These are phyloP conservation scores for Tinea semifulvella DNA, from an alignment of 2,888 invertebrate species.

Conservation along the genomic window DNA sequence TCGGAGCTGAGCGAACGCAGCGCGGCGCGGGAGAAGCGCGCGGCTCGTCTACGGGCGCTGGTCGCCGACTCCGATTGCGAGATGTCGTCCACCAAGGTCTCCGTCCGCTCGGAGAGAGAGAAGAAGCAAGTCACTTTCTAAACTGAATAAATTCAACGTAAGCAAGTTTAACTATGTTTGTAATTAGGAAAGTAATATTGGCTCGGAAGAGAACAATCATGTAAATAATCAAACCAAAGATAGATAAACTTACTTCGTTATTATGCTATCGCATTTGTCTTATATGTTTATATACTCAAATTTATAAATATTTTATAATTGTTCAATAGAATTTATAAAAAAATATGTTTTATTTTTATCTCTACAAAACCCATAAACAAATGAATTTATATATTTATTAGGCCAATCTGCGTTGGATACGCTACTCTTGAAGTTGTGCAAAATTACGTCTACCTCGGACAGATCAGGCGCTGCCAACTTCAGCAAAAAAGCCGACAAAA, in stretches of 20 bases:
- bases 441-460: too few species aligned
- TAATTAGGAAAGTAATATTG: background rate
- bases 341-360: background rate
- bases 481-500: too few species aligned
- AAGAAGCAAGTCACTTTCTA: constrained; percentile 62
- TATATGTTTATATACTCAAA: constrained; percentile 32
- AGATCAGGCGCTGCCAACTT: too few species aligned
- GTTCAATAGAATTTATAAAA: constrained; percentile 36
- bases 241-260: constrained; percentile 36
- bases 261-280: constrained; percentile 47
- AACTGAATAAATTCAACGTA: constrained; percentile 19
- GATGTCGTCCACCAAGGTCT: constrained; percentile 41
- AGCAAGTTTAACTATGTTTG: background rate
- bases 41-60: constrained; percentile 74
- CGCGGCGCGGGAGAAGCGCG: constrained; percentile 75
- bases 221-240: constrained; percentile 19
- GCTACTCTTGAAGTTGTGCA: too few species aligned
- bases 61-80: constrained; percentile 67
- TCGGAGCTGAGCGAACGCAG: constrained; percentile 73
- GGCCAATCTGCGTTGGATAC: too few species aligned
- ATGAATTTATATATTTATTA: too few species aligned
- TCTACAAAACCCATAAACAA: background rate
- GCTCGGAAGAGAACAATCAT: background rate
- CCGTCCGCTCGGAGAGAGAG: constrained; percentile 51
- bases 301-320: constrained; percentile 51